Evolutionary conservation across 2,888 invertebrate species (phyloP).

Genomic region (Acleris cristana): DNA sequence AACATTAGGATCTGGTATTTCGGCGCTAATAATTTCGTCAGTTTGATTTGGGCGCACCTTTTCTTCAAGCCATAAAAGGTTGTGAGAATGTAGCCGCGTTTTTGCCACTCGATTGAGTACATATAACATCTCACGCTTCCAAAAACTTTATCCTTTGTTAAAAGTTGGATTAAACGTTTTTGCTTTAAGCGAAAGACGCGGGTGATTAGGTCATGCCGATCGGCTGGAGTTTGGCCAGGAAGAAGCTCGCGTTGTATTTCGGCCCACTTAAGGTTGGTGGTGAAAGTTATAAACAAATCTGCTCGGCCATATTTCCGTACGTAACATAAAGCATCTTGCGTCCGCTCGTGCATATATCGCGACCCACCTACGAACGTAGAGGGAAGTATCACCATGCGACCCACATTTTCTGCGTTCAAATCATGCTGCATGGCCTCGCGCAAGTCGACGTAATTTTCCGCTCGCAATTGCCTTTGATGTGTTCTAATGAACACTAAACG

Average conservation of each 20-base stretch:
- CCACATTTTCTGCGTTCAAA: slow-evolving; percentile 35
- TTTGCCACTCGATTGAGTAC: slow-evolving; percentile 37
- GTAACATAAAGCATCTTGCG: slow-evolving; percentile 36
- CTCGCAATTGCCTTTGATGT: slow-evolving; percentile 36
- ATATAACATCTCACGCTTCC: slow-evolving; percentile 40
- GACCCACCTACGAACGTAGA: slow-evolving; percentile 33
- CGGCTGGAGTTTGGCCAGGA: slow-evolving; percentile 40
- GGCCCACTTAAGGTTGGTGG: slow-evolving; percentile 47
- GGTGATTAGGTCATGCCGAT: slow-evolving; percentile 50
- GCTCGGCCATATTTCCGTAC: slow-evolving; percentile 46
- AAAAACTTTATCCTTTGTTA: slow-evolving; percentile 41
- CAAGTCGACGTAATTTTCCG: slow-evolving; percentile 43
- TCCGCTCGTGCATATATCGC: slow-evolving; percentile 9
- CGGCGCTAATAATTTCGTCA: slow-evolving; percentile 55
- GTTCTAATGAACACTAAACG: slow-evolving; percentile 37
- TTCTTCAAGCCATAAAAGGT: slow-evolving; percentile 49
- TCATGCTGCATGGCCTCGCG: slow-evolving; percentile 41
- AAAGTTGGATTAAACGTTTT: slow-evolving; percentile 40
- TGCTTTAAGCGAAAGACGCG: slow-evolving; percentile 42
- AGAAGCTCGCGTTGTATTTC: slow-evolving; percentile 43
- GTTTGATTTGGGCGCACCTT: slow-evolving; percentile 51
- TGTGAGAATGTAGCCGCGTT: slow-evolving; percentile 38
- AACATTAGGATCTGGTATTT: slow-evolving; percentile 47
- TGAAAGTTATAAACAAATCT: slow-evolving; percentile 43
- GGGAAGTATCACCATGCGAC: slow-evolving; percentile 44